phyloP scores from a whole-genome alignment of 2,797 vertebrate genomes.

The Squalus acanthias region DNA sequence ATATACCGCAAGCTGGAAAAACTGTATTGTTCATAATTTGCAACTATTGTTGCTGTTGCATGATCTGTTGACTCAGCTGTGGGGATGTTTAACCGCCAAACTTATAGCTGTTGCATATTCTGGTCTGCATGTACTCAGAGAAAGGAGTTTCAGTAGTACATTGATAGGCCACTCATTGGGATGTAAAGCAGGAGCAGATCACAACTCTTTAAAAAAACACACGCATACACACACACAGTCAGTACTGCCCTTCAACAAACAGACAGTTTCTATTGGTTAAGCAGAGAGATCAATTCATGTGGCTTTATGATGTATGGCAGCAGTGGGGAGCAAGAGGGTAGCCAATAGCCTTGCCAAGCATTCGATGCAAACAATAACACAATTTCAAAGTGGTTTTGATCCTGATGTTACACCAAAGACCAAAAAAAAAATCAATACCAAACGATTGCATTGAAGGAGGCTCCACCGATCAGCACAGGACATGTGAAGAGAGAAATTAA shows the following conservation, averaged over 20 bases:
- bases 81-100: neutral
- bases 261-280: neutral
- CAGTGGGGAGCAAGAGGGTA: neutral
- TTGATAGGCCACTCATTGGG: neutral
- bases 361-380: neutral
- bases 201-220: neutral
- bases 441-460: neutral
- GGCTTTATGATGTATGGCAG: neutral
- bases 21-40: constrained; percentile 24
- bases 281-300: neutral
- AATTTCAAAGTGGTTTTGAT: constrained; percentile 8
- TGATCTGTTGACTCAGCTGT: constrained; percentile 11
- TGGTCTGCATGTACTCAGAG: neutral
- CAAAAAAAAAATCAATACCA: neutral
- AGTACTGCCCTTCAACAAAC: neutral
- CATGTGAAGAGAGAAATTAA: neutral
- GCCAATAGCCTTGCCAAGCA: neutral
- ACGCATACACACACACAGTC: neutral
- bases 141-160: neutral
- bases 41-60: constrained; percentile 29
- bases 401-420: neutral
- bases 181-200: neutral
- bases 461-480: neutral
- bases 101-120: neutral
- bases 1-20: constrained; percentile 9